Evolutionary conservation across 2,888 invertebrate genomes (phyloP), one percentile per base, ranked within the genome.

Genomic region (Sphaeridia pumilis): DNA sequence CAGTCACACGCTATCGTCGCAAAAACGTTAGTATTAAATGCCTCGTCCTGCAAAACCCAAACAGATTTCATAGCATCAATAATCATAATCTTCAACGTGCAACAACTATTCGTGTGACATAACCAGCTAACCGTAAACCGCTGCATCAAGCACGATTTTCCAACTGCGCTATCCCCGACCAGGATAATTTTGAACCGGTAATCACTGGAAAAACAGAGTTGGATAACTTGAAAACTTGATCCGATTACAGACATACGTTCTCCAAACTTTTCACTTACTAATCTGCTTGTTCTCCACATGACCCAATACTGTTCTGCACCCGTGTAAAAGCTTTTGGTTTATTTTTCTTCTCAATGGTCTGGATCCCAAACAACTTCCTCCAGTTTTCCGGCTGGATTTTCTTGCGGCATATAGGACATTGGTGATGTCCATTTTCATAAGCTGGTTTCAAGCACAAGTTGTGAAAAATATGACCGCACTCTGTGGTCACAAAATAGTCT

Each of bases 121-220:
- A 50, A 25, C 5, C 26, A 22, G 28, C 35, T 55, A 54, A 60
- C 62, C 10, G 59, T 89, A 71, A 90, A 93, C 68, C 93, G 79
- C 70, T 89, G 90, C 88, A 93, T 92, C 7, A 94, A 74, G 69
- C 92, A 92, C 52, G 89, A 90, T 71, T 94, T 94, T 1, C 93
- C 93, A 1, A 93, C 92, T 28, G 89, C 90, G 5, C 92, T 92
- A 73, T 93, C 92, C 1, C 93, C 93, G 38, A 94, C 73, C 66
- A 93, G 86, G 43, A 93, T 61, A 7, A 63, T 56, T 50, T 63
- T 63, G 44, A 63, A 63, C 45, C 57, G 59, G 51, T 61, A 59
- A 35, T 63, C 61, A 46, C 63, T 63, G 20, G 17, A 54, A 49
- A 22, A 28, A 31, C 14, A 41, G 31, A 25, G 28, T 26, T 24